Conservation (phyloP, 2,888 invertebrate genomes). For the Adela reaumurella region DNA sequence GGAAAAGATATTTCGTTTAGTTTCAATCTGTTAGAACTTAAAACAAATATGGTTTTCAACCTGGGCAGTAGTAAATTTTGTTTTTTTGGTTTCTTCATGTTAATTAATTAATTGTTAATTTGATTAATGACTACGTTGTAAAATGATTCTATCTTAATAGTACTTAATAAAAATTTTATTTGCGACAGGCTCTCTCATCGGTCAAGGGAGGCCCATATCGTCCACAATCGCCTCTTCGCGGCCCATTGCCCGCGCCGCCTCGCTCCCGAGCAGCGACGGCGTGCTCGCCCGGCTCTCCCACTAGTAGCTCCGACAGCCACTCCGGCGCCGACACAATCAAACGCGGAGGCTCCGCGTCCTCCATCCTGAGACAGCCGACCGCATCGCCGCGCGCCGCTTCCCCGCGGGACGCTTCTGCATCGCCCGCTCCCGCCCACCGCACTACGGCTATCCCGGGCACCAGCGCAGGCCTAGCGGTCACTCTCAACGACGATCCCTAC, state of each 20-base stretch:
- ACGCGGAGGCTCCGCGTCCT: constrained; percentile 53
- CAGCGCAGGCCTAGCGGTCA: constrained; percentile 61
- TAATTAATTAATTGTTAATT: too few relatives aligned
- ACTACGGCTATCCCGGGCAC: constrained; percentile 51
- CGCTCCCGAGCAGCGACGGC: constrained; percentile 48
- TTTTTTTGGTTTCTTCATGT: too few relatives aligned
- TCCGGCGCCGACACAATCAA: constrained; percentile 76
- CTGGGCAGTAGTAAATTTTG: too few relatives aligned
- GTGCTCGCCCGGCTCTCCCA: constrained; percentile 81
- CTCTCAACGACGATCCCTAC: constrained; percentile 63
- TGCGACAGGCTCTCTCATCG: constrained; percentile 63
- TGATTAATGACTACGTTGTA: too few relatives aligned
- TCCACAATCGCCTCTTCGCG: constrained; percentile 66
- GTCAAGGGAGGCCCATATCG: constrained; percentile 69
- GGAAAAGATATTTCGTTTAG: too few relatives aligned
- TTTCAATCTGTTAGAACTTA: too few relatives aligned
- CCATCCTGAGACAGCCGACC: constrained; percentile 43
- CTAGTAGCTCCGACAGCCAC: constrained; percentile 79
- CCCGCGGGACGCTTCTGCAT: constrained; percentile 25
- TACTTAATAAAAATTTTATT: too few relatives aligned
- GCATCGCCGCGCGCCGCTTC: constrained; percentile 27
- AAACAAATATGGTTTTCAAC: too few relatives aligned
- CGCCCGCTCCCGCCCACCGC: constrained; percentile 26
- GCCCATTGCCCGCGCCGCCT: constrained; percentile 52
- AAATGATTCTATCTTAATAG: too few relatives aligned